Conservation (phyloP, 1,140 invertebrate species). For the Ceratosolen solmsi region DNA sequence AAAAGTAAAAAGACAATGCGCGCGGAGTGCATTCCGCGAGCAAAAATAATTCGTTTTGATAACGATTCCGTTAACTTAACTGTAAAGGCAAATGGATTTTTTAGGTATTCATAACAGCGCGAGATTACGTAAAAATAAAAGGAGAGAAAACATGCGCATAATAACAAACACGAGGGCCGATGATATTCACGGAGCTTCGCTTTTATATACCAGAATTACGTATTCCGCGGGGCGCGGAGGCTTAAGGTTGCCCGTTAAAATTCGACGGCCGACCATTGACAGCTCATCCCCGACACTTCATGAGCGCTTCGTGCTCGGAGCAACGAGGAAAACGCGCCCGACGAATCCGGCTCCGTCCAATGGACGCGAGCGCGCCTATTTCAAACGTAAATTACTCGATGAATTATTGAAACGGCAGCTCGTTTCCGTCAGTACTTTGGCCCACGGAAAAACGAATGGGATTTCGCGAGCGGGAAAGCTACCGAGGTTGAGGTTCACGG, state of each 20-base stretch:
- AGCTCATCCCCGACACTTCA: neutral
- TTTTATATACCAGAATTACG: neutral
- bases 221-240: slow-evolving; percentile 11
- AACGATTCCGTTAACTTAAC: slow-evolving; percentile 48
- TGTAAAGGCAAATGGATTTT: slow-evolving; percentile 49
- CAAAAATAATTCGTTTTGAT: slow-evolving; percentile 45
- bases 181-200: slow-evolving; percentile 28
- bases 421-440: neutral
- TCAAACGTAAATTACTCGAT: slow-evolving; percentile 38
- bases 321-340: neutral
- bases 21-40: slow-evolving; percentile 10
- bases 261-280: neutral
- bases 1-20: slow-evolving; percentile 32
- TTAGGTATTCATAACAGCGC: slow-evolving; percentile 42
- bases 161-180: slow-evolving; percentile 6
- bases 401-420: slow-evolving; percentile 35
- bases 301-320: neutral
- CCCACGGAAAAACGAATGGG: slow-evolving; percentile 48
- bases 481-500: too few relatives aligned
- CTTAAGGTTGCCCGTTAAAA: neutral
- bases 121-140: slow-evolving; percentile 17
- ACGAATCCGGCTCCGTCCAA: slow-evolving; percentile 38
- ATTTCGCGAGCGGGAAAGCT: slow-evolving; percentile 16
- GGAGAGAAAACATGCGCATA: slow-evolving; percentile 19
- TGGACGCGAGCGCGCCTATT: slow-evolving; percentile 13